Conservation (phyloP, 2,888 invertebrate species). For the Prionchulus punctatus region DNA sequence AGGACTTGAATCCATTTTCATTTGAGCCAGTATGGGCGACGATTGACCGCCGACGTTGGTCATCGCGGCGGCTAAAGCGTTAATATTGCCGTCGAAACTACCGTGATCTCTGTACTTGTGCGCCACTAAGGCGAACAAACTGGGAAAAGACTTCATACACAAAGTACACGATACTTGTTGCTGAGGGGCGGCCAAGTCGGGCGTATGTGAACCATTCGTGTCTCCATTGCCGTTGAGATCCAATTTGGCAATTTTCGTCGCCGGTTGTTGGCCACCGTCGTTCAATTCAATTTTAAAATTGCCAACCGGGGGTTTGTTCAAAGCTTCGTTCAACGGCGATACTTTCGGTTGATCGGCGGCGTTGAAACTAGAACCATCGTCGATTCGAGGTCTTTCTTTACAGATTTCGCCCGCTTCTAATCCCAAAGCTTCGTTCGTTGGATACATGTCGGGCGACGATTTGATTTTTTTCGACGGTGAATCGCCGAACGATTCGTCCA, state of each 20-base stretch:
- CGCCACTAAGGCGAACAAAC: conserved; percentile 10
- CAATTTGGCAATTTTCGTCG: not conserved
- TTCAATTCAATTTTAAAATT: not conserved
- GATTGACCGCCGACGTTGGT: not conserved
- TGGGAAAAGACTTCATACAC: conserved; percentile 12
- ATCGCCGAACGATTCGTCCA: not conserved
- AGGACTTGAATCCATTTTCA: too few species aligned
- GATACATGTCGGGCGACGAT: too few species aligned
- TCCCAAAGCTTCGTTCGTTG: too few species aligned
- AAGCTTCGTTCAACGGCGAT: not conserved
- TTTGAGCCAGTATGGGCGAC: too few species aligned
- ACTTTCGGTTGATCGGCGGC: too few species aligned
- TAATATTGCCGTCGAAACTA: not conserved
- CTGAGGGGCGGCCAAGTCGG: too few species aligned
- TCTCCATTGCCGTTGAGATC: too few species aligned
- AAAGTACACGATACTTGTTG: conserved; percentile 12
- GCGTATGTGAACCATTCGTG: too few species aligned
- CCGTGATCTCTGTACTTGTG: conserved; percentile 14
- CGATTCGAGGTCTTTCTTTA: too few species aligned
- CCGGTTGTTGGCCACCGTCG: not conserved
- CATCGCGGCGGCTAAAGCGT: not conserved
- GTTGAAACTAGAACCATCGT: too few species aligned
- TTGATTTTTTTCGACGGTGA: too few species aligned
- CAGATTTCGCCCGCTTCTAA: too few species aligned
- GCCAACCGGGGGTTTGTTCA: not conserved